A percentile compares a stretch with the other conserved stretches of the same genome.
These are phyloP conservation scores for Cavia porcellus DNA, from an alignment of 2,113 vertebrate genomes.

Conservation along the genomic window DNA sequence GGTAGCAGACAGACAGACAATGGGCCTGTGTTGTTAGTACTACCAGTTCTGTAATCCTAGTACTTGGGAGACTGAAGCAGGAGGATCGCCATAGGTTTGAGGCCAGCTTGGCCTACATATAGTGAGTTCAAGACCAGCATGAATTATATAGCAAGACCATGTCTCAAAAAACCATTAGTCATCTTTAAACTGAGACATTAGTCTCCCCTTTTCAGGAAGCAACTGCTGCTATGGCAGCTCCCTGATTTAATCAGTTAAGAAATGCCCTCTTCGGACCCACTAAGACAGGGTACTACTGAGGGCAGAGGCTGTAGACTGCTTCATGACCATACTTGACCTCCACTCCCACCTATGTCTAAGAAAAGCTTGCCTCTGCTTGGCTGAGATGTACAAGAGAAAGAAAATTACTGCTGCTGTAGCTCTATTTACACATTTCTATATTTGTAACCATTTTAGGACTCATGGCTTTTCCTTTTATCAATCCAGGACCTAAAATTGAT, in stretches of 20 bases:
- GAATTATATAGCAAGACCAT: not conserved
- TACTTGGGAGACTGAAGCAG: not conserved
- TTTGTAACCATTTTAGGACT: not conserved
- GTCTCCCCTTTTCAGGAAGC: not conserved
- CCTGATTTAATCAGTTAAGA: not conserved
- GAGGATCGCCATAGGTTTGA: not conserved
- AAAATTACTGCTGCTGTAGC: not conserved
- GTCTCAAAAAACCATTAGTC: not conserved
- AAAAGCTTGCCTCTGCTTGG: constrained; percentile 43
- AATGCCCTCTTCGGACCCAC: not conserved
- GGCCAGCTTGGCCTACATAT: not conserved
- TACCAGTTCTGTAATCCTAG: not conserved
- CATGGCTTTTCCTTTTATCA: constrained; percentile 28
- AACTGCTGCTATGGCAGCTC: not conserved
- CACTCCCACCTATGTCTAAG: not conserved
- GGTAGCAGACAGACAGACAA: not conserved
- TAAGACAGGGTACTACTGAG: constrained; percentile 8
- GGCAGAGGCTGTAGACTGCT: not conserved
- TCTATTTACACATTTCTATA: constrained; percentile 7
- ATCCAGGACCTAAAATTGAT: not conserved
- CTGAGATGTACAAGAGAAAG: not conserved
- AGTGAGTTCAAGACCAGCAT: not conserved
- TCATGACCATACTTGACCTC: not conserved
- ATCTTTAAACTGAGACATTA: not conserved
- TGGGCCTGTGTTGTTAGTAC: not conserved